phyloP scores from a whole-genome alignment of 2,888 invertebrate species.

The Leptogaster cylindrica region DNA sequence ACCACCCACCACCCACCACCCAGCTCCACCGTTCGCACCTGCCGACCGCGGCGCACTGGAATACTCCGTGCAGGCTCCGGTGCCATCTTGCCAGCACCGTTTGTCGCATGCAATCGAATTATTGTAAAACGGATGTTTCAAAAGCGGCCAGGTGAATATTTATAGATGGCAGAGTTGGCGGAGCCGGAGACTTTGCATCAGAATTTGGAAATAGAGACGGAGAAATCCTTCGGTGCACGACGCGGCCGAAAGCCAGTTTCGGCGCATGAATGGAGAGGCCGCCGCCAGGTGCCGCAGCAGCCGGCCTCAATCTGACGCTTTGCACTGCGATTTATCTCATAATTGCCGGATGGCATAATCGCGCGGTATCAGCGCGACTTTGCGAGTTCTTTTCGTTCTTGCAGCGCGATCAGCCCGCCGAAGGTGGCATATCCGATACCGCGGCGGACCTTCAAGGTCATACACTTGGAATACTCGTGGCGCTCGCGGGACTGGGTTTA shows the following conservation, averaged over 20 bases:
- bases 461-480: slow-evolving; percentile 30
- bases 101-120: slow-evolving; percentile 39
- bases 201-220: slow-evolving; percentile 34
- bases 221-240: slow-evolving; percentile 8
- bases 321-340: slow-evolving; percentile 16
- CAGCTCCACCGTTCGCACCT: not conserved
- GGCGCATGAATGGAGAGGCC: not conserved
- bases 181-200: slow-evolving; percentile 21
- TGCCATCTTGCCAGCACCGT: no score
- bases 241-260: not conserved
- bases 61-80: no score
- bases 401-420: not conserved
- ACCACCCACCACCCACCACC: not conserved
- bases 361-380: slow-evolving; percentile 16
- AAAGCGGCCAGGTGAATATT: slow-evolving; percentile 28
- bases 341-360: slow-evolving; percentile 21
- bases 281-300: slow-evolving; percentile 17
- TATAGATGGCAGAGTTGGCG: not conserved
- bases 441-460: slow-evolving; percentile 6
- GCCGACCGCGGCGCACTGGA: not conserved
- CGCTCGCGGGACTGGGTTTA: not conserved
- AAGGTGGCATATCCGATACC: slow-evolving; percentile 3
- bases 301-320: not conserved
- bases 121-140: slow-evolving; percentile 39
- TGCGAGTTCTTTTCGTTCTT: slow-evolving; percentile 25